A percentile compares a stretch with the other conserved stretches of the same genome.
phyloP scores from a whole-genome alignment of 2,797 vertebrate genomes.

The Erpetoichthys calabaricus region DNA sequence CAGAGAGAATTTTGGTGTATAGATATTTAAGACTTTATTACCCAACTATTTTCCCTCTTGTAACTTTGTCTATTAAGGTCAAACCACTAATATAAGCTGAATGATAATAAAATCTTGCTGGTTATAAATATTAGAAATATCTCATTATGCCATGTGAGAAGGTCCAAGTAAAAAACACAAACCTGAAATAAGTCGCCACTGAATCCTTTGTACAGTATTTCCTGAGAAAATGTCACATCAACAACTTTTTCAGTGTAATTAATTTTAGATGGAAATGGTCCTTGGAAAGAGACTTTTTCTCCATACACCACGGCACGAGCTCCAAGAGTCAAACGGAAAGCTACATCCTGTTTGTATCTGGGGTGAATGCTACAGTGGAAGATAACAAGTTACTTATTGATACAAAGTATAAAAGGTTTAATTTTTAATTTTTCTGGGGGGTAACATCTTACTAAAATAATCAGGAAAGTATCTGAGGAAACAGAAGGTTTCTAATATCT shows the following conservation, averaged over 20 bases:
- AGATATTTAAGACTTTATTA: no score
- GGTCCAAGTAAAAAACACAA: background rate
- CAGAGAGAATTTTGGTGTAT: background rate
- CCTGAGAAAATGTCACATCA: constrained; percentile 52
- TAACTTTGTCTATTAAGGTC: no score
- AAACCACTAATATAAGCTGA: no score
- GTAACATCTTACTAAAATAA: no score
- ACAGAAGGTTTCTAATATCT: no score
- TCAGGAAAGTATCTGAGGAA: no score
- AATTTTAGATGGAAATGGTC: constrained; percentile 55
- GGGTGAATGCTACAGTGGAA: constrained; percentile 63
- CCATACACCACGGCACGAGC: constrained; percentile 70
- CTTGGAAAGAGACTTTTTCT: constrained; percentile 57
- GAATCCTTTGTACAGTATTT: constrained; percentile 28
- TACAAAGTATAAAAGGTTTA: no score
- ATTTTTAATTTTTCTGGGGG: no score
- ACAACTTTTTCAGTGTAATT: constrained; percentile 20
- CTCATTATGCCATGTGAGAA: background rate
- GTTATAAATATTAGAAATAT: background rate
- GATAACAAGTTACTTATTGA: no score
- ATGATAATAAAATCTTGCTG: no score
- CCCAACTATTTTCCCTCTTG: no score
- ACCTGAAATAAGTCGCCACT: constrained; percentile 57
- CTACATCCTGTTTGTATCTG: constrained; percentile 70
- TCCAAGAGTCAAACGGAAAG: constrained; percentile 59